Evolutionary conservation across 1,140 invertebrate species (phyloP).

Genomic region (Lutraria rhynchaena): DNA sequence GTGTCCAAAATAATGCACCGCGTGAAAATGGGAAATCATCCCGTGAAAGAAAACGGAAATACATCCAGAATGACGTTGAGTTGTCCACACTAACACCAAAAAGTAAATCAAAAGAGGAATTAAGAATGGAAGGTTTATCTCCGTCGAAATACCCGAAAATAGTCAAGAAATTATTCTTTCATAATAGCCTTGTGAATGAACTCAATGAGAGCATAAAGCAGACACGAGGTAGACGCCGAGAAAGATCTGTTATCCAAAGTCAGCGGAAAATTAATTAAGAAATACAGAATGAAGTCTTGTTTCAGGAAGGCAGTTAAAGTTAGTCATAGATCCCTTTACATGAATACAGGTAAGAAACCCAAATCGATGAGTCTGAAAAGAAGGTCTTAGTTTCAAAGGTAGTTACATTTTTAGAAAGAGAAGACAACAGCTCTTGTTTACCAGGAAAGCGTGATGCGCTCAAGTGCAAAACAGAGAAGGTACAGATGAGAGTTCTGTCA

Average conservation of each 20-base stretch:
- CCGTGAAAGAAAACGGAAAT: neutral
- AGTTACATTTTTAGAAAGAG: neutral
- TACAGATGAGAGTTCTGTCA: conserved; percentile 23
- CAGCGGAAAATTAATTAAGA: conserved; percentile 12
- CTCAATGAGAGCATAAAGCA: neutral
- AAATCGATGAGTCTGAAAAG: neutral
- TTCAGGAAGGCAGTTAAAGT: neutral
- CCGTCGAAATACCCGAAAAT: conserved; percentile 34
- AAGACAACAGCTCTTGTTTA: conserved; percentile 17
- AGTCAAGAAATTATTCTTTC: conserved; percentile 23
- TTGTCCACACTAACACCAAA: conserved; percentile 3
- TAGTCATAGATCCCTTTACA: neutral
- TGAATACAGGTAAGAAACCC: neutral
- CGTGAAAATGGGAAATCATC: neutral
- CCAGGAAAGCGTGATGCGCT: conserved; percentile 7
- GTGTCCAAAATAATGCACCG: neutral
- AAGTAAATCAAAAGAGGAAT: conserved; percentile 3
- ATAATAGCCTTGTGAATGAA: conserved; percentile 27
- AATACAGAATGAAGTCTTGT: conserved; percentile 1
- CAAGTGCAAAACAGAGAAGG: neutral
- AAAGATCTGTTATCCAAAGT: neutral
- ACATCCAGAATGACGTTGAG: neutral
- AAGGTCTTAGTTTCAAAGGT: neutral
- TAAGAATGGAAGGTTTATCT: conserved; percentile 24
- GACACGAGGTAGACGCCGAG: neutral